A percentile compares a stretch with the other conserved stretches of the same genome.
Conservation (phyloP, 2,113 vertebrate genomes). For the Ptilorrhoa leucosticta region DNA sequence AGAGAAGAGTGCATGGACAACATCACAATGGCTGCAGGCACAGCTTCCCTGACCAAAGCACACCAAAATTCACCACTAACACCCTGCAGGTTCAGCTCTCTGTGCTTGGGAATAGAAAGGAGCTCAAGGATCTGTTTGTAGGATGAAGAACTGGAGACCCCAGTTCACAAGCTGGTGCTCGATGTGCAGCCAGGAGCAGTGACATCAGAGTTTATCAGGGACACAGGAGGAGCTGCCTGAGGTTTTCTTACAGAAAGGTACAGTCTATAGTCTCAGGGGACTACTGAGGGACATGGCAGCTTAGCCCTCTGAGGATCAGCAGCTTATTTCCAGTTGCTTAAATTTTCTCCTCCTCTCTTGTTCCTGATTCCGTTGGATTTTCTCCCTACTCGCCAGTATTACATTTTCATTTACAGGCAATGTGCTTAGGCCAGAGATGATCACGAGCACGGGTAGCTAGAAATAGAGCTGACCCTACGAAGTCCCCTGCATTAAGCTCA, state of each 20-base stretch:
- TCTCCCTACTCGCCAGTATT: neutral
- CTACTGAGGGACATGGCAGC: neutral
- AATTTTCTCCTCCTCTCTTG: neutral
- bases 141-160: neutral
- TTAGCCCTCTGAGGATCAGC: slow-evolving; percentile 25
- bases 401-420: slow-evolving; percentile 11
- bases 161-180: neutral
- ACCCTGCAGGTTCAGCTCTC: neutral
- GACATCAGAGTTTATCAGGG: neutral
- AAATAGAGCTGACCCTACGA: neutral
- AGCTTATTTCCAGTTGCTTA: slow-evolving; percentile 44
- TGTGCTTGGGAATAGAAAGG: rapidly evolving
- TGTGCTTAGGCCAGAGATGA: neutral
- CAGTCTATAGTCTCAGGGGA: neutral
- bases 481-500: neutral
- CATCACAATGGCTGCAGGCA: neutral
- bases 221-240: neutral
- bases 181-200: rapidly evolving
- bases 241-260: neutral
- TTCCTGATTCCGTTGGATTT: slow-evolving; percentile 11
- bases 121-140: neutral
- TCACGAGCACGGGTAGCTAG: neutral
- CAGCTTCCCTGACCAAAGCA: rapidly evolving
- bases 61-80: neutral
- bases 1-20: rapidly evolving